Base-by-base conservation (phyloP, 2,888 invertebrate species). In the Drosophila borborema region DNA sequence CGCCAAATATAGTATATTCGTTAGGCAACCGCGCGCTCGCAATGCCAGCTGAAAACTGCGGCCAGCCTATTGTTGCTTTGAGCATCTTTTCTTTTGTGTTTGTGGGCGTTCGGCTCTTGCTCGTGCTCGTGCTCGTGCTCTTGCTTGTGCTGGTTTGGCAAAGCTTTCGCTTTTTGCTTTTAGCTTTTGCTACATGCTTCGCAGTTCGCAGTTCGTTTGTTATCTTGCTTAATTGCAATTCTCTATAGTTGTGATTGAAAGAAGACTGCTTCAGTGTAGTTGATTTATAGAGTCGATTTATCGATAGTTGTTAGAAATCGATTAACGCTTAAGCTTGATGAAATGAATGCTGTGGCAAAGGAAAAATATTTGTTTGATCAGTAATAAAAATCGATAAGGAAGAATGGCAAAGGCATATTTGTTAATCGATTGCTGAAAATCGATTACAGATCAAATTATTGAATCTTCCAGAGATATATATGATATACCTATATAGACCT, bases 1-100 rank as follows among this genome's bases (percentile, higher is more conserved):
- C 28, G 6, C 28, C 28, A 18, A 8, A 16, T 38, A 58, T 46
- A n/a, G n/a, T n/a, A 49, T 70, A 20, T 20, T 20, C 61, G 78
- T 72, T 77, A 49, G 55, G 49, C 68, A 10, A 72, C 82, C 63
- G 58, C 51, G 49, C 69, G 36, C 58, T 48, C 51, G 55, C 51
- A 78, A 51, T 41, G 82, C 61, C 46, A 63, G 68, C 74, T 38
- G 49, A 23, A 53, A 45, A 78, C 79, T 78, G 79, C 18, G 28
- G 23, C 16, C 31, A 16, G n/a, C 20, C 69, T 46, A 61, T 69
- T 59, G 20, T 28, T 67, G 54, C 49, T 64, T 55, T 75, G 41
- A 16, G 51, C 49, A 28, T 40, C 7, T n/a, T 36, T 64, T 80
- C 23, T 8, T 23, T 12, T 28, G 28, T 28, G 6, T n/a, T 12